Base-by-base conservation (phyloP, 1,140 invertebrate species). In the Melanaphis sacchari region DNA sequence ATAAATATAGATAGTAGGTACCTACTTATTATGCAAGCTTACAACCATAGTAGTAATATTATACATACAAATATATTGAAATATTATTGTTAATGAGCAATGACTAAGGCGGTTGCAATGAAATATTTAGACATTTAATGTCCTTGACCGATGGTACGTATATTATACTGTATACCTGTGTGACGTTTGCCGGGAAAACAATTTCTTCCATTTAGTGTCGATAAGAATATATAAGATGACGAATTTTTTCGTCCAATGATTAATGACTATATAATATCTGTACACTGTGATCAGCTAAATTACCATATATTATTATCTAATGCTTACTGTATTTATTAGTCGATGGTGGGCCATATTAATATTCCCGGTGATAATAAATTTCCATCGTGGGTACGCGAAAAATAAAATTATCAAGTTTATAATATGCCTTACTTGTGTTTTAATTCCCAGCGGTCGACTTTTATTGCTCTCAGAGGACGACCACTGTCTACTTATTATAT, bases 401-500 rank as follows among this genome's bases (percentile, higher is more conserved):
- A n/a, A 76, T 26, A 18, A 85, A 85, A 85, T n/a, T n/a, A n/a
- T 40, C 41, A 43, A 85, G 26, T 43, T 43, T 43, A 76, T 76
- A 66, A 24, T 88, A 5, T 88, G 40, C 36, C 49, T 18, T 22
- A 21, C 11, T 46, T 31, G 54, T 66, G 24, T 66, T 90, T 18
- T 1, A 90, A 54, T 26, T 66, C 89, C 11, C 7, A 22, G 26
- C 52, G 15, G 43, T 54, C 52, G 46, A 90, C 36, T 59, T 90
- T 59, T 59, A 59, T 59, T 66, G 49, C 88, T 41, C 43, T 49
- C 43, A 54, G 81, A 93, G 91, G 91, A 92, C 91, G 46, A 85
- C 81, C 38, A 93, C 91, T 93, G 81, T 54, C 24, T 85, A 82
- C 43, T 85, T 24, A 46, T 6, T 54, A 76, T 76, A 76, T 93